A percentile compares a stretch with the other conserved stretches of the same genome.
Evolutionary conservation across 2,113 vertebrate species (phyloP).

Genomic region (Pseudorhombus dupliciocellatus): DNA sequence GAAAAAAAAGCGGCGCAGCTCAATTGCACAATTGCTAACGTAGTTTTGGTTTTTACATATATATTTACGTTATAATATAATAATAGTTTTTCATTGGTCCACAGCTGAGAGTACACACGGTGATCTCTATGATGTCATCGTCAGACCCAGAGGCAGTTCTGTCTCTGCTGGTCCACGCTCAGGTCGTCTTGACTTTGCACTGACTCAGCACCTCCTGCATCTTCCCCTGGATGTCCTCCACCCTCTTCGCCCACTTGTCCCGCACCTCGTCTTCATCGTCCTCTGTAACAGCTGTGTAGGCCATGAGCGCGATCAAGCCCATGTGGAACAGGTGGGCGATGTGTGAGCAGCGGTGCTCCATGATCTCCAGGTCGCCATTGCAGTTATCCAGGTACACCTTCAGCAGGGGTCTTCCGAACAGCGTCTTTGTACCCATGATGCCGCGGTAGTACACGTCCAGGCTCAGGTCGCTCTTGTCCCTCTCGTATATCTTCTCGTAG

Average conservation of each 20-base stretch:
- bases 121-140: neutral
- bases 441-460: slow-evolving; percentile 79
- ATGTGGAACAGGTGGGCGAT: slow-evolving; percentile 81
- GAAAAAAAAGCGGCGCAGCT: slow-evolving; percentile 12
- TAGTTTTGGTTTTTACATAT: slow-evolving; percentile 48
- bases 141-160: neutral
- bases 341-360: slow-evolving; percentile 80
- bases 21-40: slow-evolving; percentile 33
- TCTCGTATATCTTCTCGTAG: slow-evolving; percentile 77
- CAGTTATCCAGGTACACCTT: slow-evolving; percentile 80
- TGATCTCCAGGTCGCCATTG: slow-evolving; percentile 60
- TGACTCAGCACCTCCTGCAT: slow-evolving; percentile 78
- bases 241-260: slow-evolving; percentile 78
- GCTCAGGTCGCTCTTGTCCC: slow-evolving; percentile 72
- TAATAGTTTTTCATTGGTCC: slow-evolving; percentile 43
- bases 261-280: slow-evolving; percentile 80
- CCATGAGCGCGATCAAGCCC: slow-evolving; percentile 83
- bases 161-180: slow-evolving; percentile 8
- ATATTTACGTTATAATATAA: slow-evolving; percentile 29
- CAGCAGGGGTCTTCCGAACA: slow-evolving; percentile 77
- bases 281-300: slow-evolving; percentile 78
- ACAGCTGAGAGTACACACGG: slow-evolving; percentile 25
- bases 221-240: slow-evolving; percentile 80
- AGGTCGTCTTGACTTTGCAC: slow-evolving; percentile 63
- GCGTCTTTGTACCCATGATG: slow-evolving; percentile 54